Conservation (phyloP, 2,888 invertebrate species). For the Mimumesa dahlbomi region DNA sequence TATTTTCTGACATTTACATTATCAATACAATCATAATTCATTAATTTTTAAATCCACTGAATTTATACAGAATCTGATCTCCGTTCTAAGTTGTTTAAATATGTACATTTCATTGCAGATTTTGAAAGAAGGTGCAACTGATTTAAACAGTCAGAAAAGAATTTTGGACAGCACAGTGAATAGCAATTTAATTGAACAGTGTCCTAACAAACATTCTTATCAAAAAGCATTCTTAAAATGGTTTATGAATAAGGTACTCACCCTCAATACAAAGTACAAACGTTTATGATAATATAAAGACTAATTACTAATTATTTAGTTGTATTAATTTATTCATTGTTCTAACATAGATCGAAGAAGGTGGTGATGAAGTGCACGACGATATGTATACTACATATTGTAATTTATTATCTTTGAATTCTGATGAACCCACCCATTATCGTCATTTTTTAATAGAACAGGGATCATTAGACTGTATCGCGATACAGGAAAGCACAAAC, state of each 20-base stretch:
- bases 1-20: too few relatives aligned
- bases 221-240: slow-evolving; percentile 85
- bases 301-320: not conserved
- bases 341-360: slow-evolving; percentile 80
- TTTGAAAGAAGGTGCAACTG: slow-evolving; percentile 23
- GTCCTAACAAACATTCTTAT: slow-evolving; percentile 85
- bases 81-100: too few relatives aligned
- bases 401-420: slow-evolving; percentile 80
- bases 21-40: too few relatives aligned
- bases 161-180: slow-evolving; percentile 84
- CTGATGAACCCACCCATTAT: slow-evolving; percentile 81
- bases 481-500: slow-evolving; percentile 86
- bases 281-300: slow-evolving; percentile 2
- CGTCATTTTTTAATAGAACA: slow-evolving; percentile 84
- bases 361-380: slow-evolving; percentile 84
- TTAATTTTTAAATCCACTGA: too few relatives aligned
- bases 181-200: slow-evolving; percentile 81
- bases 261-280: slow-evolving; percentile 2
- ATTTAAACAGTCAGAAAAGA: slow-evolving; percentile 80
- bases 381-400: slow-evolving; percentile 85
- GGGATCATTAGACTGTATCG: slow-evolving; percentile 79
- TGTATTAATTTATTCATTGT: slow-evolving; percentile 15
- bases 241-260: slow-evolving; percentile 82
- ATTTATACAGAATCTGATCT: too few relatives aligned
- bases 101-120: too few relatives aligned